Base-by-base conservation (phyloP, 2,888 invertebrate species). In the Chydorus sphaericus region DNA sequence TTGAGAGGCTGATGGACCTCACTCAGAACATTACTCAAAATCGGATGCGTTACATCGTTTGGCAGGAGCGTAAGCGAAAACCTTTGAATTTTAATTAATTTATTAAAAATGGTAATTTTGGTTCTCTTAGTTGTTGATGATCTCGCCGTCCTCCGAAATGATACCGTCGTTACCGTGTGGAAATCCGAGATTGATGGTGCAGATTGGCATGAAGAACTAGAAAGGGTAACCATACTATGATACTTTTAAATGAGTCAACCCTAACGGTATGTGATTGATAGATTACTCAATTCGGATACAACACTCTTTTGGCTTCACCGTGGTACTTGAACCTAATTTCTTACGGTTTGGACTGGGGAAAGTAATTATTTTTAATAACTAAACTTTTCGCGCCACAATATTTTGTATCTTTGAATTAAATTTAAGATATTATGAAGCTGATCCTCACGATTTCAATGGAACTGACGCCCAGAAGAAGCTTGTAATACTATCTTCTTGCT, bases 151-250 rank as follows among this genome's bases (percentile, higher is more conserved):
- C 65, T 85, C 18, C 33, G 26, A n/a, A 14, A 14, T 3, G 77
- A 78, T 23, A 83, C 88, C 0, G 73, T 90, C 0, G 80, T 92
- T 3, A 88, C 92, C 66, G 80, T 92, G 1, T 93, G 93, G 93
- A 83, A 71, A 56, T 57, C 66, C 33, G 52, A 33, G n/a, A 26
- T 67, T 68, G 20, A 39, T 62, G 62, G 59, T 51, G 56, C 16
- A 23, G 67, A 68, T 62, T 62, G 59, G 50, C 55, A 63, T 16
- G 59, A 60, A 5, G 69, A 71, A 48, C 60, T 75, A 54, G 61
- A 65, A n/a, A 60, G 55, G 26, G 55, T 55, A 36, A 53, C 11
- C 11, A 44, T 5, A 6, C 16, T n/a, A 44, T 16, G 26, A 44
- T 20, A n/a, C 8, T 38, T n/a, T n/a, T n/a, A n/a, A n/a, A 20